phyloP scores from a whole-genome alignment of 1,140 invertebrate genomes.

The Drosophila bipectinata region DNA sequence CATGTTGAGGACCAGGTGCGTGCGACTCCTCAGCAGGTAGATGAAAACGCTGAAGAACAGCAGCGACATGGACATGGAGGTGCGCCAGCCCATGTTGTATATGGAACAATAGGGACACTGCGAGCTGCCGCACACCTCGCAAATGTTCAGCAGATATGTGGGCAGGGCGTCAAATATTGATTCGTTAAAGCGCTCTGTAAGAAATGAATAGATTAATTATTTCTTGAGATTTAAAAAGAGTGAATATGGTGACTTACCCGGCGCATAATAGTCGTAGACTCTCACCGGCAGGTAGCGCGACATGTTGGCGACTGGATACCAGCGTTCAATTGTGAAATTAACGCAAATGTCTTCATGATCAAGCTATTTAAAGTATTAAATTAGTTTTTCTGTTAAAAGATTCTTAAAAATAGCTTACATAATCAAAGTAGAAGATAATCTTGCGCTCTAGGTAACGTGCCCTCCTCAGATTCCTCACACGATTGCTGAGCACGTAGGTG shows the following conservation, averaged over 20 bases:
- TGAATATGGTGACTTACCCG: constrained; percentile 87
- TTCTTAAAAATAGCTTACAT: constrained; percentile 86
- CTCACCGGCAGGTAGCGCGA: constrained; percentile 95
- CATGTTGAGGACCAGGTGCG: constrained; percentile 70
- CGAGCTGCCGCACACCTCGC: constrained; percentile 98
- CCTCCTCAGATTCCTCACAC: constrained; percentile 91
- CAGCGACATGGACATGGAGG: constrained; percentile 74
- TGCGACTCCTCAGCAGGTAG: constrained; percentile 77
- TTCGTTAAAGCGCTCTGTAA: constrained; percentile 97
- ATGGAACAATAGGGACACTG: constrained; percentile 98
- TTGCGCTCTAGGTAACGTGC: constrained; percentile 92
- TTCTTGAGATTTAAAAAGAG: too few relatives aligned
- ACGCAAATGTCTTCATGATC: constrained; percentile 94
- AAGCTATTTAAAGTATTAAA: constrained; percentile 85
- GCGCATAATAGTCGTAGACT: constrained; percentile 98
- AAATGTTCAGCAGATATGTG: constrained; percentile 96
- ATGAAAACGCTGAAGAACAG: constrained; percentile 79
- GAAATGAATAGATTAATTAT: constrained; percentile 1
- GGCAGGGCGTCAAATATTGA: constrained; percentile 95
- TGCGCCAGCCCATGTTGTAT: constrained; percentile 88
- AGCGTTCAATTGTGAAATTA: constrained; percentile 95
- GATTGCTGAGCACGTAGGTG: constrained; percentile 90
- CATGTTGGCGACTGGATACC: constrained; percentile 98
- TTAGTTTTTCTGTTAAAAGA: not conserved
- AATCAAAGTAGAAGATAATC: constrained; percentile 97